Conservation (phyloP, 2,797 vertebrate genomes). For the Neosilurus hyrtlii region DNA sequence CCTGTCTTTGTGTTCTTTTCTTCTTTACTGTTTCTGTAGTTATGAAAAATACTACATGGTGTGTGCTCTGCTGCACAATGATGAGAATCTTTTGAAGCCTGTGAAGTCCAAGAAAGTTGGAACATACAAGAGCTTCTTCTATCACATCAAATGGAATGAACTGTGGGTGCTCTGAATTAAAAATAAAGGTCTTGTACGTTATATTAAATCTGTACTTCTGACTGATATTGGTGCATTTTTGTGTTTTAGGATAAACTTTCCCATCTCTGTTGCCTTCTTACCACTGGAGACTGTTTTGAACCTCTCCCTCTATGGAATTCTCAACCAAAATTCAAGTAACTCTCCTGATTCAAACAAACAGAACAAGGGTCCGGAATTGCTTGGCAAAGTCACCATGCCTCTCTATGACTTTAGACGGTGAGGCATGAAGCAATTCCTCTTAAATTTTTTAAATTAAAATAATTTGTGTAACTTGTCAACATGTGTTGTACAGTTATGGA, state of each 20-base stretch:
- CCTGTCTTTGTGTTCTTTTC: not conserved
- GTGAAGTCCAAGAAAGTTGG: constrained; percentile 96
- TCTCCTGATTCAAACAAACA: constrained; percentile 96
- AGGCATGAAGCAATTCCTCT: constrained; percentile 53
- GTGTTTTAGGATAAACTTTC: constrained; percentile 87
- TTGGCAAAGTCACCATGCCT: constrained; percentile 89
- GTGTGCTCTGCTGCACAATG: constrained; percentile 92
- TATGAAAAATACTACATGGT: constrained; percentile 96
- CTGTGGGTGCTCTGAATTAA: constrained; percentile 77
- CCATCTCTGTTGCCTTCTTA: constrained; percentile 89
- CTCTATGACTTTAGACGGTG: constrained; percentile 93
- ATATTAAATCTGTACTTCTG: not conserved
- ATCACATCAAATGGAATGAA: constrained; percentile 97
- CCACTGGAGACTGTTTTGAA: constrained; percentile 89
- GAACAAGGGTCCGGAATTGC: constrained; percentile 85
- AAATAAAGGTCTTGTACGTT: not conserved
- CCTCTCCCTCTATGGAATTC: constrained; percentile 86
- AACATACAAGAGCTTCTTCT: constrained; percentile 95
- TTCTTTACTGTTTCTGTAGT: constrained; percentile 66
- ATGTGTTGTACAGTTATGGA: not conserved
- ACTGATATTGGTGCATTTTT: constrained; percentile 1
- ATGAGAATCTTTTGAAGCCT: constrained; percentile 92
- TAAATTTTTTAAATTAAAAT: not conserved
- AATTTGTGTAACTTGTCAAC: not conserved
- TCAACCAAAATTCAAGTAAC: constrained; percentile 85